Evolutionary conservation across 2,888 invertebrate genomes (phyloP).

Genomic region (Trichacis sp.): DNA sequence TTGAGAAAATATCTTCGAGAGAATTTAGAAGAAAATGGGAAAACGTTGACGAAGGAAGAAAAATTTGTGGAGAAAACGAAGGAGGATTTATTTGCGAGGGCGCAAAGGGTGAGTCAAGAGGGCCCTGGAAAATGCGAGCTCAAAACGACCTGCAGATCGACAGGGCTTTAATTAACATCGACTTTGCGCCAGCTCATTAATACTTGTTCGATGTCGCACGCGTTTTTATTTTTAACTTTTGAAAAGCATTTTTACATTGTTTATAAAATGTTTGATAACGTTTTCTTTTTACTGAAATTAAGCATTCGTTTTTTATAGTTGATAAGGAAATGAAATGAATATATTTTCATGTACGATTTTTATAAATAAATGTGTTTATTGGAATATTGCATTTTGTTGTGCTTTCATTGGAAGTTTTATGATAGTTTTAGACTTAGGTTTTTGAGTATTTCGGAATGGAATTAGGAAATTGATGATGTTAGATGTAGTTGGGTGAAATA

Average conservation of each 20-base stretch:
- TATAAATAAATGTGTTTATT: too few relatives aligned
- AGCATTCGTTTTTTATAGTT: neutral
- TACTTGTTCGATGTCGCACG: neutral
- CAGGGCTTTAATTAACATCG: neutral
- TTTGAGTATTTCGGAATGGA: too few relatives aligned
- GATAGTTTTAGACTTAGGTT: too few relatives aligned
- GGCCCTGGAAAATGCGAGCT: constrained; percentile 15
- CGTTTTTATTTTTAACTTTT: too few relatives aligned
- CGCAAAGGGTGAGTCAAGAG: constrained; percentile 20
- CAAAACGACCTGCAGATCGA: neutral
- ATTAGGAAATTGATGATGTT: too few relatives aligned
- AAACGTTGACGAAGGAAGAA: constrained; percentile 17
- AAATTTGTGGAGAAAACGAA: constrained; percentile 6
- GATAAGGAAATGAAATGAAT: neutral
- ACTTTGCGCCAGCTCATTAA: too few relatives aligned
- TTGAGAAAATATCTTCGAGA: constrained; percentile 25
- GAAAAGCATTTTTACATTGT: too few relatives aligned
- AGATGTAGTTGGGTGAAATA: too few relatives aligned
- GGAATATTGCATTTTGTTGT: too few relatives aligned
- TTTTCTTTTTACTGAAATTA: neutral
- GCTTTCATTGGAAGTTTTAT: too few relatives aligned
- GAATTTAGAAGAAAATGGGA: constrained; percentile 17
- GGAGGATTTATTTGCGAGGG: constrained; percentile 12
- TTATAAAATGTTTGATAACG: too few relatives aligned
- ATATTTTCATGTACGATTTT: neutral